A percentile compares a stretch with the other conserved stretches of the same genome.
These are phyloP conservation scores for Rhogogaster chlorosoma DNA, from an alignment of 2,888 invertebrate genomes.

Conservation along the genomic window DNA sequence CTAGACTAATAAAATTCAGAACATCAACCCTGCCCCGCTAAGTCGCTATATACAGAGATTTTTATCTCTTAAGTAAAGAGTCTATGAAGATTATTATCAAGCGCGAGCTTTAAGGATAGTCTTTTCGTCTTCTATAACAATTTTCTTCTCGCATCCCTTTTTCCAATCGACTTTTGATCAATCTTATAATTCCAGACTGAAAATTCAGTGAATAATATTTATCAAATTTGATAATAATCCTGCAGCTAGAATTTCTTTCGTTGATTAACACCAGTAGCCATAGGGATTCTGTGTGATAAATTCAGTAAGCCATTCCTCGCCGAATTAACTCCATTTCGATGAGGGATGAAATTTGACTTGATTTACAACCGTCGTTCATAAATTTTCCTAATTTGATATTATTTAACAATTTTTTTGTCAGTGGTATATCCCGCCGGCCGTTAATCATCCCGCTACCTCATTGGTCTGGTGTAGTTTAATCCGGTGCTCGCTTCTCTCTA, in stretches of 20 bases:
- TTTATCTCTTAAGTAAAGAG: background rate
- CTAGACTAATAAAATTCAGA: too few relatives aligned
- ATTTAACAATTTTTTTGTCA: constrained; percentile 12
- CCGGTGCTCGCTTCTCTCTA: background rate
- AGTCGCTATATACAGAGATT: background rate
- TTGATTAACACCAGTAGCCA: background rate
- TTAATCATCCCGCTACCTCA: background rate
- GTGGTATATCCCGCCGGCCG: background rate
- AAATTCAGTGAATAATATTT: background rate
- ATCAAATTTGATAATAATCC: background rate
- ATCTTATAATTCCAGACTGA: background rate
- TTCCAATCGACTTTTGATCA: background rate
- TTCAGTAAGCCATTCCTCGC: background rate
- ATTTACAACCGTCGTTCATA: background rate
- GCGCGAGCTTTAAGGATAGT: background rate
- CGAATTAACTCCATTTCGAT: background rate
- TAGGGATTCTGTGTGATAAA: background rate
- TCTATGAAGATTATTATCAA: background rate
- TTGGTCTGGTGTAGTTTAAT: constrained; percentile 11
- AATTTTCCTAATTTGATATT: background rate
- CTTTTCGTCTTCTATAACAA: background rate
- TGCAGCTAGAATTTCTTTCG: background rate
- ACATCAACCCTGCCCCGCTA: background rate
- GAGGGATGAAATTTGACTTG: background rate
- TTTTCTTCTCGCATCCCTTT: background rate